Conservation (phyloP, 2,797 vertebrate genomes). For the Carapus acus region DNA sequence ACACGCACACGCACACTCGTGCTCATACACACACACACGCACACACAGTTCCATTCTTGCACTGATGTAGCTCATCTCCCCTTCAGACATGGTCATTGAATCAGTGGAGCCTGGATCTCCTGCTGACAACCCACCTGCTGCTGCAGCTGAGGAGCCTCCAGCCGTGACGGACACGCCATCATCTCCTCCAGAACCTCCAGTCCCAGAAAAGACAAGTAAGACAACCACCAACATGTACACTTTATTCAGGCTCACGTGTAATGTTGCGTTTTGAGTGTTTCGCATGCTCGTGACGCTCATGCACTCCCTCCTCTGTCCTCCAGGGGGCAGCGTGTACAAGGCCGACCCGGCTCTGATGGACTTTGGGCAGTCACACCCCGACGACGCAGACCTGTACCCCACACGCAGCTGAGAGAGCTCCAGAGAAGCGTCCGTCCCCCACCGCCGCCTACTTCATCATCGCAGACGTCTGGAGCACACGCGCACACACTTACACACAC, state of each 20-base stretch:
- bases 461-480: constrained; percentile 7
- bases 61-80: background rate
- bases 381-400: constrained; percentile 88
- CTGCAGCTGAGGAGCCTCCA: too few relatives aligned
- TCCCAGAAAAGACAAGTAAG: too few relatives aligned
- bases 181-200: too few relatives aligned
- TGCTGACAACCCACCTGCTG: too few relatives aligned
- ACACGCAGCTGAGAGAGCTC: constrained; percentile 78
- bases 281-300: constrained; percentile 5
- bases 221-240: too few relatives aligned
- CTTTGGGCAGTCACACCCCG: constrained; percentile 80
- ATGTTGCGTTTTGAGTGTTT: background rate
- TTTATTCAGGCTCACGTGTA: too few relatives aligned
- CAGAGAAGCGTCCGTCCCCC: constrained; percentile 26
- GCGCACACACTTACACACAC: constrained; percentile 36
- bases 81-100: constrained; percentile 30
- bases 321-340: constrained; percentile 53
- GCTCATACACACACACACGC: too few relatives aligned
- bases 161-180: too few relatives aligned
- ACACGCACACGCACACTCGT: too few relatives aligned
- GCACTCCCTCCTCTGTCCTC: constrained; percentile 27
- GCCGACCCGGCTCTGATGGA: constrained; percentile 59
- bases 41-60: too few relatives aligned
- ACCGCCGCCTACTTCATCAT: constrained; percentile 29
- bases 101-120: constrained; percentile 17